Evolutionary conservation across 2,797 vertebrate species (phyloP), one percentile per base, ranked within the genome.

Genomic region (Leucoraja ocellata): DNA sequence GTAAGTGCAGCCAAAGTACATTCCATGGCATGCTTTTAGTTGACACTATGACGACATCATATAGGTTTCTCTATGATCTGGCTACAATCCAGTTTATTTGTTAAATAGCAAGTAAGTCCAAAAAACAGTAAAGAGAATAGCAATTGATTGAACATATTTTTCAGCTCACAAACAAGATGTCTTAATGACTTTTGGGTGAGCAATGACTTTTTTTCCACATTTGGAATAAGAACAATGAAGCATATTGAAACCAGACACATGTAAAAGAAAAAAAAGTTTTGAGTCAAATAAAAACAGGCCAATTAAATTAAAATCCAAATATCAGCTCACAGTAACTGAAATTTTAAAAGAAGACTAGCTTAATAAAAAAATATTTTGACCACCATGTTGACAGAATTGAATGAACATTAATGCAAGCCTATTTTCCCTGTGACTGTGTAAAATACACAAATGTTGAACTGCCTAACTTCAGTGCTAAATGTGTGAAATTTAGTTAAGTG

Each of bases 121-220:
- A 39, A 21, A 91, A 39, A 74, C 23, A 28, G 90, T 54, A 54
- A 74, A 73, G 18, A 91, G 36, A 74, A 54, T 25, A 91, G 71
- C 74, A 23, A 91, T 73, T 91, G 88, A 91, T 91, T 73, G 88
- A 68, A 46, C n/a, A 74, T 54, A 91, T 25, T 91, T 91, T 91
- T 91, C 36, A 74, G 46, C 68, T 74, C 68, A 54, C 68, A 74
- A 91, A 13, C 68, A 91, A 91, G 90, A n/a, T 39, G 4, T 73
- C 71, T 46, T 73, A 54, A 46, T 91, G 90, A 71, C 68, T 8
- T 74, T 91, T 91, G 90, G 25, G 90, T 91, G 88, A 91, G 68
- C 32, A 73, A 91, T 91, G 36, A 74, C 68, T 9, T 46, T 91
- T 84, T 91, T 91, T 86, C 65, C 18, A 91, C 88, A 46, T 73